Base-by-base conservation (phyloP, 2,113 vertebrate species). In the Hippopotamus amphibius region DNA sequence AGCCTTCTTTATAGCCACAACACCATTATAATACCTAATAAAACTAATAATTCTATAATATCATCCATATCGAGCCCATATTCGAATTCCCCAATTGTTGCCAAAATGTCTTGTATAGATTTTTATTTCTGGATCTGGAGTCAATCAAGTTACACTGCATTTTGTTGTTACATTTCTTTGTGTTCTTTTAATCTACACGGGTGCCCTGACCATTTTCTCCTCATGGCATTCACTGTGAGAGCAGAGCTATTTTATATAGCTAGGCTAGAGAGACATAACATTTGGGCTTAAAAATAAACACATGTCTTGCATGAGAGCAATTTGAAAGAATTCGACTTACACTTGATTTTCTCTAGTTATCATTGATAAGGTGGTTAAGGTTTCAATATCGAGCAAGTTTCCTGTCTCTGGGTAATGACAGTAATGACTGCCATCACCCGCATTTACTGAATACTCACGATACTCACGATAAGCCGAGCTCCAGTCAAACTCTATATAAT, bases 121-220 rank as follows among this genome's bases (percentile, higher is more conserved):
- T 76, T 83, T 91, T 63, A 69, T 93, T 96, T 90, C 46, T 63
- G 66, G n/a, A 55, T 85, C 90, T 93, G 69, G 59, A 93, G 61
- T 71, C 57, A 76, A 13, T 88, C 74, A 74, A 5, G 43, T 88
- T 89, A 79, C 30, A 21, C n/a, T 86, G 33, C 7, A 1, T 63
- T 65, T 63, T 61, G 11, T 87, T 71, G 16, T 81, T 91, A 13
- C 61, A 7, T 80, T 61, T 69, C 33, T 88, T 30, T 17, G 79
- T 55, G 28, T 76, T 84, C 69, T 72, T 97, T 85, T n/a, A 50
- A 90, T 90, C 66, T 77, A 11, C 71, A 81, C 22, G 69, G 37
- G 7, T 37, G n/a, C 19, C 83, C 53, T 63, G 48, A n/a, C n/a
- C 61, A 3, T 93, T 94, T 79, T 37, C 61, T 77, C 79, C 48